A percentile compares a stretch with the other conserved stretches of the same genome.
Conservation (phyloP, 1,140 invertebrate genomes). For the Physella acuta region DNA sequence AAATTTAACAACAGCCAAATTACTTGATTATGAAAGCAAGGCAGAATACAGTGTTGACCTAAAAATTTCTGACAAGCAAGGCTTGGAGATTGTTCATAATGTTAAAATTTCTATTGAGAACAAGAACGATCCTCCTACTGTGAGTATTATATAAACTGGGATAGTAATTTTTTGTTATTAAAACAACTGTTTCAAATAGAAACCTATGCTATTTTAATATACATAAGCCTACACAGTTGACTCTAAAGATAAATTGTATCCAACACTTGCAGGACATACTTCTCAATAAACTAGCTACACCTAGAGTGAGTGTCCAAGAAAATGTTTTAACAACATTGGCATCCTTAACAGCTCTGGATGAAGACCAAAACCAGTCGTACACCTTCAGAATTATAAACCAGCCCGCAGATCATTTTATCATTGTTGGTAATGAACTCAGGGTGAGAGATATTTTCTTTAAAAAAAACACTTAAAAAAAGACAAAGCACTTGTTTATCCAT, state of each 20-base stretch:
- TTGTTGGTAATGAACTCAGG: slow-evolving; percentile 30
- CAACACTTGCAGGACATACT: slow-evolving; percentile 44
- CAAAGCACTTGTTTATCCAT: no score
- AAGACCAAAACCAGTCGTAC: slow-evolving; percentile 34
- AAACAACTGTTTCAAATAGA: no score
- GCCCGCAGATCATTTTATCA: slow-evolving; percentile 26
- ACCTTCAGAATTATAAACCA: slow-evolving; percentile 28
- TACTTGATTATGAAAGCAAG: slow-evolving; percentile 28
- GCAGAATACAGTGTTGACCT: slow-evolving; percentile 21
- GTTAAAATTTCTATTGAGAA: slow-evolving; percentile 30
- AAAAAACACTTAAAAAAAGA: no score
- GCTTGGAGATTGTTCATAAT: slow-evolving; percentile 17
- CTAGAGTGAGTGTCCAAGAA: slow-evolving; percentile 30
- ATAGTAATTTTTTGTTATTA: no score
- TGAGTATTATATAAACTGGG: no score
- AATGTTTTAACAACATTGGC: slow-evolving; percentile 22
- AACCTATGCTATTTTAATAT: no score
- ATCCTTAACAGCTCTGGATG: slow-evolving; percentile 33
- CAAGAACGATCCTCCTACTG: slow-evolving; percentile 37
- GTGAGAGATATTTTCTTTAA: slow-evolving; percentile 20
- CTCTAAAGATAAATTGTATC: no score
- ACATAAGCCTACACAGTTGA: no score
- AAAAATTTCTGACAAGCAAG: slow-evolving; percentile 27
- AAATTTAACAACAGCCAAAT: slow-evolving; percentile 10
- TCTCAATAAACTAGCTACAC: slow-evolving; percentile 24